Evolutionary conservation across 30 jellyfish, hydroid and myxozoan species (phyloP).

Genomic region (Hydra vulgaris): DNA sequence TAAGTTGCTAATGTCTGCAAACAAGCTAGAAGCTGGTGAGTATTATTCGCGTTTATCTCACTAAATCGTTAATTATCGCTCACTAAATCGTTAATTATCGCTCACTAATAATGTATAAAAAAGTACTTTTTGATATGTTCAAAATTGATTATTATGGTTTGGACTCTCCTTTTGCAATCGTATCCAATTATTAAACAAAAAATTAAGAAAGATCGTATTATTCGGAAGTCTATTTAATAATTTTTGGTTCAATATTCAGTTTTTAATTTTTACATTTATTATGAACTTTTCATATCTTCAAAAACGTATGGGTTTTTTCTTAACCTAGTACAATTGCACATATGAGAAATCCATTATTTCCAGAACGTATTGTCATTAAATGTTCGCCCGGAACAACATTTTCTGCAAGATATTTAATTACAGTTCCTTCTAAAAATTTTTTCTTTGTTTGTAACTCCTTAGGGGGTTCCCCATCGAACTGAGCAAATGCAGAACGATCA

Average conservation of each 20-base stretch:
- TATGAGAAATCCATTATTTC: conserved; percentile 68
- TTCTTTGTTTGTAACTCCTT: conserved; percentile 65
- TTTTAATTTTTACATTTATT: too few relatives aligned
- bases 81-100: too few relatives aligned
- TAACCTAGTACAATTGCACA: conserved; percentile 90
- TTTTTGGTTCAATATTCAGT: background rate
- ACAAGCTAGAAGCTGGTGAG: too few relatives aligned
- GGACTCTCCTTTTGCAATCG: background rate
- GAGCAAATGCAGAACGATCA: conserved; percentile 75
- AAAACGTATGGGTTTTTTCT: background rate
- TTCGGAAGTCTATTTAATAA: too few relatives aligned
- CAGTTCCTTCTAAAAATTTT: conserved; percentile 94
- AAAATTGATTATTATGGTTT: background rate
- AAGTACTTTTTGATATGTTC: background rate
- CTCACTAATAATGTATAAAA: background rate
- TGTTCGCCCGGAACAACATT: conserved; percentile 94
- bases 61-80: too few relatives aligned
- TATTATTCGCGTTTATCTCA: too few relatives aligned
- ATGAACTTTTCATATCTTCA: background rate
- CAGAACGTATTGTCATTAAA: conserved; percentile 57
- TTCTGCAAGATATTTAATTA: conserved; percentile 62
- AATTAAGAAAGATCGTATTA: too few relatives aligned
- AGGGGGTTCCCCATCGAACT: conserved; percentile 44
- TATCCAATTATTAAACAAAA: too few relatives aligned
- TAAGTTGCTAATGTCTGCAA: too few relatives aligned